Evolutionary conservation across 2,888 invertebrate genomes (phyloP).

Genomic region (Pherbina coryleti): DNA sequence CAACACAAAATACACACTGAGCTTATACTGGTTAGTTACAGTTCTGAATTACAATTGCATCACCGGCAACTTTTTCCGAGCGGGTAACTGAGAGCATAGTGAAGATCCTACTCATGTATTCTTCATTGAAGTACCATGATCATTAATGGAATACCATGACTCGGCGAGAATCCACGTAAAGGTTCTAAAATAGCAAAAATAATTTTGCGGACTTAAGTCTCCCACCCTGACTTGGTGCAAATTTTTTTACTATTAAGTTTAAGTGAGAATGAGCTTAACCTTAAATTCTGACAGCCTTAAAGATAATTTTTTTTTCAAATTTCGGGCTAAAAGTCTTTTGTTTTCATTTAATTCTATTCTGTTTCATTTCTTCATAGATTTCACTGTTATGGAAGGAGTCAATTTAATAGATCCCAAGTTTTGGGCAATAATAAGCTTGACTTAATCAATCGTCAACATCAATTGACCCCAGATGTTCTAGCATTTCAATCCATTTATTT

Average conservation of each 20-base stretch:
- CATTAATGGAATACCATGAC: neutral
- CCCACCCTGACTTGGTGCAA: no score
- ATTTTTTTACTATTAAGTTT: no score
- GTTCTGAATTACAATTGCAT: neutral
- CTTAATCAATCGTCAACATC: neutral
- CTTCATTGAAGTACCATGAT: neutral
- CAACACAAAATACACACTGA: no score
- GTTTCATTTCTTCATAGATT: neutral
- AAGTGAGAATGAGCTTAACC: no score
- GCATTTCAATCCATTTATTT: neutral
- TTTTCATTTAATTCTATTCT: no score
- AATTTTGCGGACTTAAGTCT: no score
- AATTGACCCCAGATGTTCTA: slow-evolving; percentile 1
- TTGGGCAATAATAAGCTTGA: neutral
- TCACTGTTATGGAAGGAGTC: neutral
- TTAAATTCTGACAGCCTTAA: no score
- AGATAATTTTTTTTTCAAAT: no score
- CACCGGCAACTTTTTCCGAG: no score
- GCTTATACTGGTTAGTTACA: no score
- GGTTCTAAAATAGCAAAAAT: no score
- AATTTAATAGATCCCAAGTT: neutral
- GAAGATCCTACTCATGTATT: neutral
- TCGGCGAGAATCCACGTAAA: neutral
- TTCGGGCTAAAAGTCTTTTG: no score
- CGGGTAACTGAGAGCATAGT: neutral